Evolutionary conservation across 2,888 invertebrate genomes (phyloP), one percentile per base, ranked within the genome.

Genomic region (Escarpia spicata): DNA sequence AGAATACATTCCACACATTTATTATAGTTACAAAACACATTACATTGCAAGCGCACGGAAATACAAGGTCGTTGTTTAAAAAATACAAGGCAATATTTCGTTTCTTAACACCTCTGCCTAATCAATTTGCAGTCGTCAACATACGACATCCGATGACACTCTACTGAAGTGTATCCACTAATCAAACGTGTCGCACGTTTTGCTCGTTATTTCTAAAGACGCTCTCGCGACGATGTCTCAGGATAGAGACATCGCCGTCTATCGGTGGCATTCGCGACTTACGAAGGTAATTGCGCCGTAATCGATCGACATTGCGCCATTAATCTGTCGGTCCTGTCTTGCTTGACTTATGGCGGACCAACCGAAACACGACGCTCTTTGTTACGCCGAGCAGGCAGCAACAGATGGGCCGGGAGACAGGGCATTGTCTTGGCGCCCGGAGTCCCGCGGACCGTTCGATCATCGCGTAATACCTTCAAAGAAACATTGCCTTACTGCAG

Each of bases 401-500:
- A 75, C 75, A 75, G 75, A 75, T 75, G 75, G 75, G 75, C 75
- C 75, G 75, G 75, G 75, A 75, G 75, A 75, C 75, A 75, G 75
- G 75, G 75, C 75, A 75, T 75, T 75, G 75, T 75, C 75, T 75
- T 75, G 75, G 75, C 75, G 75, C 75, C 75, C 26, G 75, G 75
- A 19, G 75, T 75, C 75, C 75, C 75, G 75, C 26, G 75, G 75
- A 75, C n/a, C 75, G 75, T n/a, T 75, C 75, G 26, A 75, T 75
- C 75, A 75, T 75, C 75, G 75, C 75, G 75, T 75, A 75, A 75
- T 75, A 75, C 75, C 75, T 75, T 75, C 75, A 75, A 75, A 75
- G 75, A 75, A 75, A 75, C 75, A 75, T 75, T 26, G 75, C 75
- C 75, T 75, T 75, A 75, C 75, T 75, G 75, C 75, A 26, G 75